Base-by-base conservation (phyloP, 2,888 invertebrate genomes). In the Leptinotarsa tumamoca region DNA sequence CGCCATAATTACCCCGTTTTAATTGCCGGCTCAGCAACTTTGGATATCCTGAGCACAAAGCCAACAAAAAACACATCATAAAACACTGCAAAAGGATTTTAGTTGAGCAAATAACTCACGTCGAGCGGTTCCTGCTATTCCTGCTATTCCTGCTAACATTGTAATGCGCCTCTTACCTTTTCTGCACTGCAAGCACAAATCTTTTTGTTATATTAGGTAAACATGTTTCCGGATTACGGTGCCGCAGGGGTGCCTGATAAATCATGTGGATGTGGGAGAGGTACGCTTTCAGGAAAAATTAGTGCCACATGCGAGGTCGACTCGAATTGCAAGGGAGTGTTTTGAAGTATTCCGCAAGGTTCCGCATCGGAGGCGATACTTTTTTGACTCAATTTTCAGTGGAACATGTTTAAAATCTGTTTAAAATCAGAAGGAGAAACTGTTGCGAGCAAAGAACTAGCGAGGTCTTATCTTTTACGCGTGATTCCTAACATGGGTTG, bases 11-110 rank as follows among this genome's bases (percentile, higher is more conserved):
- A 86, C 84, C 82, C 81, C 79, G 82, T 81, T 84, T 83, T 86
- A 86, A 85, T 86, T 86, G 84, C 85, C 82, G 79, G 83, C 83
- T 83, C 81, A 81, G 84, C 84, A 85, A 82, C 82, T 84, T 81
- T 77, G 78, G 72, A 67, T 67, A 67, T 72, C 49, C 56, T 67
- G 69, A 69, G 43, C 67, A 27, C 23, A 67, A 72, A 63, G 50
- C 72, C 21, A 54, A 72, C 70, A 71, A 71, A 74, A 74, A 74
- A 71, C 70, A 70, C 70, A 50, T 74, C 71, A 74, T 74, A 74
- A 74, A 74, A 70, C 74, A 74, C 71, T 70, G 74, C 70, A 52
- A 74, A 74, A 66, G 74, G 74, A 74, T 74, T 71, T 67, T 56
- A 67, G 66, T 67, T 72, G 23, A 21, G 67, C 72, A 72, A 72